Evolutionary conservation across 1,140 invertebrate genomes (phyloP), one percentile per base, ranked within the genome.

Genomic region (Calycopis cecrops): DNA sequence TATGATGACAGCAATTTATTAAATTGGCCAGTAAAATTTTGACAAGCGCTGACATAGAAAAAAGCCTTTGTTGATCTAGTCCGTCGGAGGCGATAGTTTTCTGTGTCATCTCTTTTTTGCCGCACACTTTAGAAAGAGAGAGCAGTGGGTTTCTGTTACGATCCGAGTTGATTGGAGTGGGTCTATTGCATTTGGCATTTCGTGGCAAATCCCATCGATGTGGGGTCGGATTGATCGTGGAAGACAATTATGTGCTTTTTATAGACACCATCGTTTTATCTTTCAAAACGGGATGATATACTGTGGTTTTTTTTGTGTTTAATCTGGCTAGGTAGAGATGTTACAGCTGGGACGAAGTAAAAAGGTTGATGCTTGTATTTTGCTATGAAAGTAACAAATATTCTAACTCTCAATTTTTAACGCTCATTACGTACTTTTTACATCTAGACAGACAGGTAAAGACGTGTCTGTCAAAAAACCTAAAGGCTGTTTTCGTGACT

Each of bases 101-200:
- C 16, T 44, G 40, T 44, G 40, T 17, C 40, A 44, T 44, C 40
- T 44, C 40, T 44, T 44, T 44, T 44, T 44, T 44, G 40, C 40
- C 14, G 14, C 8, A 44, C 17, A 44, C 9, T 9, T 16, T 6
- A 40, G 40, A 44, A 1, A 17, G 40, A 44, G 40, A 44, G 40
- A 44, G 40, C 16, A 44, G 40, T 44, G 17, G 40, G 40, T 44
- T 44, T 44, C 40, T 44, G 40, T 44, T 44, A 44, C 40, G 40
- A 44, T 44, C 40, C 14, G 40, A 3, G 21, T 28, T 28, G 21
- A 28, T 28, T 28, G 21, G 21, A 44, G 14, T 10, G 35, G 9
- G 3, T 44, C 6, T 14, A 44, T 14, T 40, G 14, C 38, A 44
- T 44, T 44, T 44, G 16, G 16, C 12, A 44, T 28, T 28, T 44